A percentile compares a stretch with the other conserved stretches of the same genome.
Conservation (phyloP, 2,797 vertebrate species). For the Anguilla pacifica region DNA sequence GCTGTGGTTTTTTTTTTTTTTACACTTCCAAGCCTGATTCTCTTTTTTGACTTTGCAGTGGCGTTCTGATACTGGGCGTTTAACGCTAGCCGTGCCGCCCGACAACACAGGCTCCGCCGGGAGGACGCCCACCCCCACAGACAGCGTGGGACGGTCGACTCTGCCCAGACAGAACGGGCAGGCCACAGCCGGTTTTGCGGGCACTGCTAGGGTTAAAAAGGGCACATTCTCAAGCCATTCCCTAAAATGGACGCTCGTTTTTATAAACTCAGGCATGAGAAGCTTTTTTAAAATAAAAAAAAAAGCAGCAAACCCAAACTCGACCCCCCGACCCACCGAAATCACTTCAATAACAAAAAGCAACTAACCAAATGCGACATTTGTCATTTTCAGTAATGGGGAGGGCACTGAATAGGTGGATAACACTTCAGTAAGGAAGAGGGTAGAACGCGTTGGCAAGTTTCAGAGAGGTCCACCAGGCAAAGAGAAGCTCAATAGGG, state of each 20-base stretch:
- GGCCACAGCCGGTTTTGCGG: slow-evolving; percentile 28
- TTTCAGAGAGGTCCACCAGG: slow-evolving; percentile 66
- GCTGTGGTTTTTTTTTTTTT: slow-evolving; percentile 22
- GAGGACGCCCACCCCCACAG: not conserved
- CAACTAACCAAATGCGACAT: slow-evolving; percentile 22
- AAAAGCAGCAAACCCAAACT: slow-evolving; percentile 43
- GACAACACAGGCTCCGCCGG: slow-evolving; percentile 4
- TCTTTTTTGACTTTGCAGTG: slow-evolving; percentile 47
- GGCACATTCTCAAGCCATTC: slow-evolving; percentile 40
- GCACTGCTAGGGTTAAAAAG: slow-evolving; percentile 48
- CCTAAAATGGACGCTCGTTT: slow-evolving; percentile 36
- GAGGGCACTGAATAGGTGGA: slow-evolving; percentile 25
- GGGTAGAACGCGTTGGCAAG: slow-evolving; percentile 88
- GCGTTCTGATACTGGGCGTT: slow-evolving; percentile 33
- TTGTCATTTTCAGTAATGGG: slow-evolving; percentile 1
- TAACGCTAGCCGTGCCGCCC: slow-evolving; percentile 50
- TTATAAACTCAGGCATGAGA: slow-evolving; percentile 39
- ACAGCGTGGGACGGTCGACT: not conserved
- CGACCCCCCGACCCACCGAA: slow-evolving; percentile 35
- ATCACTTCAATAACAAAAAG: slow-evolving; percentile 14
- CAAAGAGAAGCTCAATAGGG: slow-evolving; percentile 61
- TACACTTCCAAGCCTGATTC: slow-evolving; percentile 46
- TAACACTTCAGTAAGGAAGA: slow-evolving; percentile 91
- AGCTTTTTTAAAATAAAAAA: slow-evolving; percentile 33
- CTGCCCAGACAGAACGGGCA: not conserved